Conservation (phyloP, 2,888 invertebrate genomes). For the Eupelmus urozonus region DNA sequence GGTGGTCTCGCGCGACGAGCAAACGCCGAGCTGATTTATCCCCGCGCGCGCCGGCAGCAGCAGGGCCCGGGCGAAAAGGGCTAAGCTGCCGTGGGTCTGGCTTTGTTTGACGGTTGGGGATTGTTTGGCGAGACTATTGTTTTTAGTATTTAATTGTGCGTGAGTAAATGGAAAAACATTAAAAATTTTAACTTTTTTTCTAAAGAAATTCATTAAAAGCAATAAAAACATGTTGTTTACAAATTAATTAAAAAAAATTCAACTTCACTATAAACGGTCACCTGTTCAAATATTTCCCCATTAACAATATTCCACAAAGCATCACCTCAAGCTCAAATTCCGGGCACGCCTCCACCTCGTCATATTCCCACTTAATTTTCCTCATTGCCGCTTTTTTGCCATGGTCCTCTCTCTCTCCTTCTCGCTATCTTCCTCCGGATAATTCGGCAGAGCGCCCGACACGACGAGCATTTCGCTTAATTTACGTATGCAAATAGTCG, state of each 20-base stretch:
- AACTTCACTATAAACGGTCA: no score
- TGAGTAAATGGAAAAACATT: background rate
- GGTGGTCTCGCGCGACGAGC: constrained; percentile 35
- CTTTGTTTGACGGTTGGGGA: background rate
- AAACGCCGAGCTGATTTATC: constrained; percentile 57
- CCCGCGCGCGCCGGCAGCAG: background rate
- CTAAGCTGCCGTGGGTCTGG: background rate
- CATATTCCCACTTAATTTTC: background rate
- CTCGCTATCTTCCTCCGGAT: constrained; percentile 4
- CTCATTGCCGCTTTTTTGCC: background rate
- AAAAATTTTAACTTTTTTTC: background rate
- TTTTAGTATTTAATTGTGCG: no score
- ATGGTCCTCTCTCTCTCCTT: background rate
- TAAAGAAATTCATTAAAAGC: no score
- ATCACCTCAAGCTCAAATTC: no score
- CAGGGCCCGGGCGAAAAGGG: no score
- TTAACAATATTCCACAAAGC: no score
- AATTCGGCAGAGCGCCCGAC: constrained; percentile 41
- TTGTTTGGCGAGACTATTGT: no score
- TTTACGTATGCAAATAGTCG: constrained; percentile 59
- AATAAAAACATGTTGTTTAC: no score
- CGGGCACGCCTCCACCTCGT: background rate
- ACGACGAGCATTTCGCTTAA: constrained; percentile 55
- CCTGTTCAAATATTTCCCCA: no score
- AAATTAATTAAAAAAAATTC: no score